Evolutionary conservation across 2,888 invertebrate species (phyloP).

Genomic region (Gisinianus flammeolus): DNA sequence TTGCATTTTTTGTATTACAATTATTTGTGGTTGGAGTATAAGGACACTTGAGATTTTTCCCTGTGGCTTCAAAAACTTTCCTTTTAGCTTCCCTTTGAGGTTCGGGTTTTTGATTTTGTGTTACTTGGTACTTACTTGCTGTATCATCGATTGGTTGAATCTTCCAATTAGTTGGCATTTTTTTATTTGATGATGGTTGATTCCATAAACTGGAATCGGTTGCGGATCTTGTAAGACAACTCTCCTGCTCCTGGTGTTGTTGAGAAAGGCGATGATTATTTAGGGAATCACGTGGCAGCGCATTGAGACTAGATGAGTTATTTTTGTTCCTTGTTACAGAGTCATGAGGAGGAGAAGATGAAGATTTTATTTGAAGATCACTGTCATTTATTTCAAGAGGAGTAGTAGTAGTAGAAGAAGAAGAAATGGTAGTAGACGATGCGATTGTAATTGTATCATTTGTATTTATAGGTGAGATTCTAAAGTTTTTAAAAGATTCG

Average conservation of each 20-base stretch:
- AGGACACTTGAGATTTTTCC: slow-evolving; percentile 55
- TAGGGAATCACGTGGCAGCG: slow-evolving; percentile 51
- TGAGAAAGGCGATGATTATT: background rate
- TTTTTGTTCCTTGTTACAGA: slow-evolving; percentile 3
- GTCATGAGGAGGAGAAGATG: background rate
- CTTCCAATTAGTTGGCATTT: slow-evolving; percentile 23
- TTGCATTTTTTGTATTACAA: background rate
- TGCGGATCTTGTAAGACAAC: slow-evolving; percentile 50
- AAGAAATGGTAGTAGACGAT: background rate
- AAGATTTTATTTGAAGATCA: slow-evolving; percentile 3
- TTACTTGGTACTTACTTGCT: slow-evolving; percentile 8
- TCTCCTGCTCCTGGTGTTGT: background rate
- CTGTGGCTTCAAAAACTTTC: slow-evolving; percentile 48
- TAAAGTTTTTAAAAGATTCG: slow-evolving; percentile 47
- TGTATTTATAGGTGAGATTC: slow-evolving; percentile 58
- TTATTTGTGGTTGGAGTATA: slow-evolving; percentile 40
- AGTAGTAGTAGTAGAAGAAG: background rate
- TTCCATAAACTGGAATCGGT: slow-evolving; percentile 53
- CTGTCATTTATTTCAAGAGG: background rate
- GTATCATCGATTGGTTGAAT: slow-evolving; percentile 30
- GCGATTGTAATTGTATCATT: background rate
- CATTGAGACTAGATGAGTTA: slow-evolving; percentile 56
- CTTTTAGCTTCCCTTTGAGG: slow-evolving; percentile 45
- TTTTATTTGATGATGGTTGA: background rate
- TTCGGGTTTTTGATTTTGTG: slow-evolving; percentile 44